These are phyloP conservation scores for Mythimna pallens DNA, from an alignment of 2,888 invertebrate genomes.

Conservation along the genomic window DNA sequence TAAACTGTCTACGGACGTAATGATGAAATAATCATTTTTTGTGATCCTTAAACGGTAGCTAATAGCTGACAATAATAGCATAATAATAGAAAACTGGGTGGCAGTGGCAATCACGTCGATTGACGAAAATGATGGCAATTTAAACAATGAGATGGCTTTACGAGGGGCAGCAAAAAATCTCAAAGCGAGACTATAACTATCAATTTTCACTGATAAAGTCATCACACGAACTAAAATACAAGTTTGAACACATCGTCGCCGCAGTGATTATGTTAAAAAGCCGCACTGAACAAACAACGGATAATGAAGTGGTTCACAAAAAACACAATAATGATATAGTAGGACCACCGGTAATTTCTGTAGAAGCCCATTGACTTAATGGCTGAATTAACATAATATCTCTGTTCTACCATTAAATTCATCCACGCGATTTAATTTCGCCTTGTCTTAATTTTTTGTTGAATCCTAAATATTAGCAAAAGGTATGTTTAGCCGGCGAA, in stretches of 20 bases:
- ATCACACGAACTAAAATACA: conserved; percentile 68
- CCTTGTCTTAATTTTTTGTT: conserved; percentile 59
- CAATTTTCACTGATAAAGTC: conserved; percentile 74
- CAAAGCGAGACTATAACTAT: conserved; percentile 58
- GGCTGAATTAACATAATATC: conserved; percentile 81
- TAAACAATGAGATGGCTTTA: conserved; percentile 53
- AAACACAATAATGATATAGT: conserved; percentile 77
- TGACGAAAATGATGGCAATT: conserved; percentile 63
- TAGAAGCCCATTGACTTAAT: conserved; percentile 81
- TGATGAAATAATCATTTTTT: conserved; percentile 45
- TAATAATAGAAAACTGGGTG: conserved; percentile 58
- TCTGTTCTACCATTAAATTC: conserved; percentile 71
- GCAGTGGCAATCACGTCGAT: conserved; percentile 48
- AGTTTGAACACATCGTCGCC: conserved; percentile 62
- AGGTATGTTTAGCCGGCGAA: conserved; percentile 49
- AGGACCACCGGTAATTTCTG: conserved; percentile 77
- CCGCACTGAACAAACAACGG: conserved; percentile 77
- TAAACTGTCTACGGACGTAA: conserved; percentile 38
- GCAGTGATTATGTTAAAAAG: conserved; percentile 70
- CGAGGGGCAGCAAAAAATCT: conserved; percentile 42
- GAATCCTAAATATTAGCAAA: conserved; percentile 60
- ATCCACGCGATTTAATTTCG: conserved; percentile 71
- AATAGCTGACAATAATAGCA: conserved; percentile 42
- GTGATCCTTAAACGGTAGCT: conserved; percentile 63
- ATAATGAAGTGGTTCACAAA: conserved; percentile 76